Evolutionary conservation across 2,113 vertebrate genomes (phyloP).

Genomic region (Etheostoma cragini): DNA sequence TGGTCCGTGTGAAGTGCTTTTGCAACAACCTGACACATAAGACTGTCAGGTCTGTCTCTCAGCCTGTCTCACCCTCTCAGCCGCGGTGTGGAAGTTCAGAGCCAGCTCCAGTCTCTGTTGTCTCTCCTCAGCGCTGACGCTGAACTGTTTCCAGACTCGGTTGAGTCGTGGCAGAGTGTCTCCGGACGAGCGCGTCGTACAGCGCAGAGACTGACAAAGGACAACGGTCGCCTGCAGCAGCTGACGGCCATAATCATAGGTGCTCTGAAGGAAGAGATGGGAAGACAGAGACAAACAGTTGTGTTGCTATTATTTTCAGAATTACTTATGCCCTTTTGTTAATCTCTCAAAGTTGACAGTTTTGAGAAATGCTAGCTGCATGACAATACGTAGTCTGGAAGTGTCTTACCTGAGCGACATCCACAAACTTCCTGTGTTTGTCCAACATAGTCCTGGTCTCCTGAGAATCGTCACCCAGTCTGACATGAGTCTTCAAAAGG

Average conservation of each 20-base stretch:
- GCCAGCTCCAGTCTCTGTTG: conserved; percentile 93
- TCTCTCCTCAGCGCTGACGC: conserved; percentile 92
- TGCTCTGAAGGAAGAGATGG: conserved; percentile 85
- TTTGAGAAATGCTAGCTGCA: too few relatives aligned
- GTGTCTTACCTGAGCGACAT: conserved; percentile 92
- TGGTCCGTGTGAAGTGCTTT: neutral
- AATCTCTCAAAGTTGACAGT: neutral
- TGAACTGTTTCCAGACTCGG: conserved; percentile 98
- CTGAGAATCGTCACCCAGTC: conserved; percentile 93
- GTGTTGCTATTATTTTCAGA: neutral
- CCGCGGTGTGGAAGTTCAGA: conserved; percentile 90
- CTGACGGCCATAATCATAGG: conserved; percentile 97
- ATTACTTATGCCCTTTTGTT: too few relatives aligned
- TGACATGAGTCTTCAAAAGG: conserved; percentile 94
- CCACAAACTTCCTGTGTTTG: conserved; percentile 98
- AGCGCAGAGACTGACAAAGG: conserved; percentile 95
- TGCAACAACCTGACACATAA: neutral
- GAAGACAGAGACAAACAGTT: neutral
- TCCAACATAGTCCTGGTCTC: conserved; percentile 96
- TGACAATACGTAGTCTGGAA: too few relatives aligned
- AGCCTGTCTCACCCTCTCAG: conserved; percentile 87
- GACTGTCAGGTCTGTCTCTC: neutral
- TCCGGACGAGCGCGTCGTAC: conserved; percentile 94
- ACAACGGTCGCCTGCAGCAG: conserved; percentile 98
- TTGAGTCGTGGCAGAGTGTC: conserved; percentile 96